Percentiles rank a stretch among this genome's conserved stretches.
Conservation (phyloP, 2,797 vertebrate genomes). For the Xenops minutus region DNA sequence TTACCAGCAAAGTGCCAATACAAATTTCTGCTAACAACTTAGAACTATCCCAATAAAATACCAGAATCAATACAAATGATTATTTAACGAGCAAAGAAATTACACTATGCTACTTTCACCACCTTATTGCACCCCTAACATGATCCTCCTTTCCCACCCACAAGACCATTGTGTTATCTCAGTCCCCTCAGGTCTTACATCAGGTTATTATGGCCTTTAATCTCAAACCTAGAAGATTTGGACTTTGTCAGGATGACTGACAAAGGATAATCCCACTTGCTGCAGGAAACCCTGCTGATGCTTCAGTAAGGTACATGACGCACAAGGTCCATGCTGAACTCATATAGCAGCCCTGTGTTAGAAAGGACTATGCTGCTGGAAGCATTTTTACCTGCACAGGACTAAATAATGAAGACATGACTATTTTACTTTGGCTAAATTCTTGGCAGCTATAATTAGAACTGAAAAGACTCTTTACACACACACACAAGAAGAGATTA, state of each 20-base stretch:
- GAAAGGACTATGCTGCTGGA: neutral
- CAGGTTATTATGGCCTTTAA: conserved; percentile 2
- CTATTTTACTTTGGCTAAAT: neutral
- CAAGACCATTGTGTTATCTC: neutral
- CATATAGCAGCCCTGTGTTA: neutral
- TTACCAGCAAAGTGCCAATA: neutral
- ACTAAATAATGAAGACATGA: neutral
- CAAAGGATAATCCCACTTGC: neutral
- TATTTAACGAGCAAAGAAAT: neutral
- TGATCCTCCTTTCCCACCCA: neutral
- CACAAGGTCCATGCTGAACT: neutral
- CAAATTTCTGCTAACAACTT: neutral
- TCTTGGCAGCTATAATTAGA: neutral
- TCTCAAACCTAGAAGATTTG: neutral
- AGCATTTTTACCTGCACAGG: neutral
- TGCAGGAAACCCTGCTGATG: neutral
- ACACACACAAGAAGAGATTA: neutral
- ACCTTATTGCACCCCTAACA: neutral
- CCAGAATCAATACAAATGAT: neutral
- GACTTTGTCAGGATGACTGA: neutral
- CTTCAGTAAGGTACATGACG: neutral
- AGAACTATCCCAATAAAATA: neutral
- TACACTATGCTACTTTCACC: neutral
- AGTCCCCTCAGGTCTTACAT: neutral
- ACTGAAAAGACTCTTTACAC: neutral